Conservation (phyloP, 2,888 invertebrate species). For the Peribatodes rhomboidaria region DNA sequence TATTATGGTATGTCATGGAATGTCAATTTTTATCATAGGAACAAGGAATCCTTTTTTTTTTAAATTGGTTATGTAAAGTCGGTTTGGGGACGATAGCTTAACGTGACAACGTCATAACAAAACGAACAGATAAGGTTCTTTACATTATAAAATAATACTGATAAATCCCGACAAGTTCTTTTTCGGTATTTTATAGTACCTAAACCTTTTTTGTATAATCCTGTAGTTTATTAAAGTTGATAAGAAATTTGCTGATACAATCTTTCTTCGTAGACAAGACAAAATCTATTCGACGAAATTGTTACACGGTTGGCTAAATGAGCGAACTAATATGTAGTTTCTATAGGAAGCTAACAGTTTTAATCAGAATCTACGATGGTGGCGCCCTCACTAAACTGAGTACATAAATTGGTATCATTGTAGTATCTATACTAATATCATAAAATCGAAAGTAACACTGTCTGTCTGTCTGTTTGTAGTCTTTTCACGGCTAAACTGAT, state of each 20-base stretch:
- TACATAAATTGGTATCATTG: not conserved
- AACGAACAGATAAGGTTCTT: no score
- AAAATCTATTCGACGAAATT: not conserved
- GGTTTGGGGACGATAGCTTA: no score
- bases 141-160: no score
- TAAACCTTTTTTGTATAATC: not conserved
- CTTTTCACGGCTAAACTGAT: no score
- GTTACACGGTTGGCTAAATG: not conserved
- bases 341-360: not conserved
- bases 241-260: not conserved
- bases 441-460: no score
- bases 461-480: no score
- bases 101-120: no score
- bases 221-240: conserved; percentile 1
- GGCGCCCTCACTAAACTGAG: not conserved
- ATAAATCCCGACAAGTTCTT: not conserved
- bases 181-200: not conserved
- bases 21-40: no score
- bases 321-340: not conserved
- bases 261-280: not conserved
- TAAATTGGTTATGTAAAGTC: no score
- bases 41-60: no score
- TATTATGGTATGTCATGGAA: no score
- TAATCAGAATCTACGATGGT: not conserved
- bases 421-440: no score